Conservation (phyloP, 2,113 vertebrate species). For the Crotalus horridus region DNA sequence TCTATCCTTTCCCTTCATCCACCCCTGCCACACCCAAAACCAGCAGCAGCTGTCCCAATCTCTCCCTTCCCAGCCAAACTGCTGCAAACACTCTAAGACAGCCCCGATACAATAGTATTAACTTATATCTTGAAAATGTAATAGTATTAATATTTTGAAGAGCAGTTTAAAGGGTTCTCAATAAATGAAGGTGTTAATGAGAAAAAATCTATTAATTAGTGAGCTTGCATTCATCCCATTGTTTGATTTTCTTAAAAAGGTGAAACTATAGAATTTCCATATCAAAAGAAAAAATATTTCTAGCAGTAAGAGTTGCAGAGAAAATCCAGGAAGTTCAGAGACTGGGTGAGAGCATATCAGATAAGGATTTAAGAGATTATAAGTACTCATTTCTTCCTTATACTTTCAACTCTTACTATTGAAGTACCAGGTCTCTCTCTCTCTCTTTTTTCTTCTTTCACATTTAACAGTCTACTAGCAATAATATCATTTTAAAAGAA, state of each 20-base stretch:
- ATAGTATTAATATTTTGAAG: background rate
- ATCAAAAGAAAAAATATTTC: background rate
- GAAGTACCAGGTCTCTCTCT: background rate
- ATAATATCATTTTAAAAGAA: background rate
- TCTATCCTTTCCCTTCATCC: too few species aligned
- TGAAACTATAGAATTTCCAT: background rate
- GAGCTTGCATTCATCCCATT: background rate
- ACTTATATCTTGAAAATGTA: background rate
- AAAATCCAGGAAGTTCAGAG: background rate
- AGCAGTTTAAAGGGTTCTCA: background rate
- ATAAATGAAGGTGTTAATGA: background rate
- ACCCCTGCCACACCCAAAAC: too few species aligned
- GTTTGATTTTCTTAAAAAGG: background rate
- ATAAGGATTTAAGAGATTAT: background rate
- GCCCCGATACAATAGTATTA: background rate
- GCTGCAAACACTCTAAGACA: too few species aligned
- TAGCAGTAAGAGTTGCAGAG: background rate
- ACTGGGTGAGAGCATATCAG: background rate
- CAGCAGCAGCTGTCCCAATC: too few species aligned
- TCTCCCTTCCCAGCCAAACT: too few species aligned
- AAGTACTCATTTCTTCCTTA: background rate
- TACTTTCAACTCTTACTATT: background rate
- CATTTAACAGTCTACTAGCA: background rate
- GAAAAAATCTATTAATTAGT: background rate
- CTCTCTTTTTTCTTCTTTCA: background rate